phyloP scores from a whole-genome alignment of 1,140 invertebrate genomes.

The Magallana gigas region DNA sequence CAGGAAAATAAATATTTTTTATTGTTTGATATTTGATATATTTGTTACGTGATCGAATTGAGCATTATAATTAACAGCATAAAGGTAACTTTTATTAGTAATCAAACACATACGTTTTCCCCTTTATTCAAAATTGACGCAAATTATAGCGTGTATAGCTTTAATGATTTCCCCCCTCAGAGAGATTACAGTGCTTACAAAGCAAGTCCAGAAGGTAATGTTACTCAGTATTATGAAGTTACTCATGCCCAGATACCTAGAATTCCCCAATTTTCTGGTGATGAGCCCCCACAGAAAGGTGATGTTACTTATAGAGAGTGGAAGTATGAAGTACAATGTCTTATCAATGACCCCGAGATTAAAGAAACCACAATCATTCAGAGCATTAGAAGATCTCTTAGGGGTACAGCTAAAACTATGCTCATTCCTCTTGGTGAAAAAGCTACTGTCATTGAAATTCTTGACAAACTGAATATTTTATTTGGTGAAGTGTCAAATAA shows the following conservation, averaged over 20 bases:
- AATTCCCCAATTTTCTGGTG: slow-evolving; percentile 49
- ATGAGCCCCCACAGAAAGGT: slow-evolving; percentile 45
- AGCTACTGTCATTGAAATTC: neutral
- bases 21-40: no score
- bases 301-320: slow-evolving; percentile 45
- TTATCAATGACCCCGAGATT: slow-evolving; percentile 9
- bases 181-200: no score
- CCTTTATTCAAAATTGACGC: no score
- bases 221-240: neutral
- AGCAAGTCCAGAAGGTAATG: neutral
- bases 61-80: no score
- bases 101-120: no score
- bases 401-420: slow-evolving; percentile 25
- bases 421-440: slow-evolving; percentile 30
- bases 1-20: no score
- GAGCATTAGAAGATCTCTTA: slow-evolving; percentile 28
- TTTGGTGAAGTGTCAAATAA: slow-evolving; percentile 34
- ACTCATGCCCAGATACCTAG: slow-evolving; percentile 24
- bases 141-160: no score
- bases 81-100: no score
- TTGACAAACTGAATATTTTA: slow-evolving; percentile 33
- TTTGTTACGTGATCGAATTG: no score
- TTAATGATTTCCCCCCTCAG: no score
- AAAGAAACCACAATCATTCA: slow-evolving; percentile 21
- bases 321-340: slow-evolving; percentile 41